phyloP scores from a whole-genome alignment of 2,888 invertebrate species.

The Netelia inedita region DNA sequence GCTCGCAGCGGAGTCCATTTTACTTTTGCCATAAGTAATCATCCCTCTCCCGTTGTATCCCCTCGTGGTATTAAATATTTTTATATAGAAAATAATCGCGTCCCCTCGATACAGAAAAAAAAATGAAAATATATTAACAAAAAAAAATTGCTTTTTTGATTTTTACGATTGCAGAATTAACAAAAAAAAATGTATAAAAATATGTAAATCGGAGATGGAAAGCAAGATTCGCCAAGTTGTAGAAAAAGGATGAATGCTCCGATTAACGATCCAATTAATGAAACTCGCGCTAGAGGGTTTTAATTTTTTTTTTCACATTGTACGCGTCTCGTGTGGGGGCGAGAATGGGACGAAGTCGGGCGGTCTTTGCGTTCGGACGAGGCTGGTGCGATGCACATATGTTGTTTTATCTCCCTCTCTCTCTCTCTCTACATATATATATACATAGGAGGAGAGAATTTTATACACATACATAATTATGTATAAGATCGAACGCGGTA shows the following conservation, averaged over 20 bases:
- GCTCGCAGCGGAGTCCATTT: slow-evolving; percentile 77
- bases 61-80: no score
- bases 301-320: slow-evolving; percentile 1
- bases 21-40: slow-evolving; percentile 74
- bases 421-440: not conserved
- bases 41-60: not conserved
- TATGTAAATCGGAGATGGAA: not conserved
- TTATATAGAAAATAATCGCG: no score
- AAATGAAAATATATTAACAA: not conserved
- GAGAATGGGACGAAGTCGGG: slow-evolving; percentile 19
- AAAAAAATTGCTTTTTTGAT: not conserved
- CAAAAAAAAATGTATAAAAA: not conserved
- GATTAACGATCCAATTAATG: slow-evolving; percentile 74
- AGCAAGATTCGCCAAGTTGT: not conserved
- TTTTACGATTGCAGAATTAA: not conserved
- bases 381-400: not conserved
- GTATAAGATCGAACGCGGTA: slow-evolving; percentile 4
- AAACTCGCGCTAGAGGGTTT: slow-evolving; percentile 60
- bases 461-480: not conserved
- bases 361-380: slow-evolving; percentile 23
- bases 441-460: not conserved
- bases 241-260: slow-evolving; percentile 19
- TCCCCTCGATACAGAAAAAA: no score
- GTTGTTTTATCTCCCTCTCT: no score
- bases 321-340: slow-evolving; percentile 22